Evolutionary conservation across 1,140 invertebrate species (phyloP), one percentile per base, ranked within the genome.

Genomic region (Pygmarrhopalites habei): DNA sequence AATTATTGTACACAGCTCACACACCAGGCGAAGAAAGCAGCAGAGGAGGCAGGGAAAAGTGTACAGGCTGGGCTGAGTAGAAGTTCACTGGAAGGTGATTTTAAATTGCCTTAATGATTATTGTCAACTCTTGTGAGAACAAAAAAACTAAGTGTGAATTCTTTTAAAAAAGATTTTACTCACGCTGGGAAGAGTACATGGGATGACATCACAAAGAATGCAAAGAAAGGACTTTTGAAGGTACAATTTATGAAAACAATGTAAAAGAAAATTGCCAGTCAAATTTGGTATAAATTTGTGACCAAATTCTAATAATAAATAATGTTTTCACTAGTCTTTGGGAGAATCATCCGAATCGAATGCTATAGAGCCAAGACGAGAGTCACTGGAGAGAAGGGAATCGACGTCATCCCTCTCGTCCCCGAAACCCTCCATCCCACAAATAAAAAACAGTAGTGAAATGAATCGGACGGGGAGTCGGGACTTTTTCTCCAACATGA

Each of bases 401-500:
- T 65, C 67, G 0, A 64, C 57, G 17, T 58, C 63, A 28, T 65
- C 67, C 21, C 58, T 49, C 17, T 56, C 60, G 46, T 55, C 66
- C 2, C 52, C 56, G 46, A 12, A 53, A 53, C 62, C 53, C 7
- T 17, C 59, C 19, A 60, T 70, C 28, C 59, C 62, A 39, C 68
- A 69, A 60, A 68, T 60, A 43, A 62, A 62, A 57, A 52, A 52
- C n/a, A 4, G 3, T 26, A 52, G 63, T 32, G 66, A 70, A 47
- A n/a, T 69, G 12, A 66, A 47, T 55, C 60, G 51, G n/a, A 63
- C 49, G n/a, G 51, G 59, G 15, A 80, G 85, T 28, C 78, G 88
- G 52, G 89, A 92, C 74, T 92, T 94, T 75, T 89, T 93, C 72
- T 90, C 88, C 60, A 90, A 90, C 72, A 88, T 93, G 71, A 88